Percentiles rank a stretch among this genome's conserved stretches.
These are phyloP conservation scores for Orientallactaga sibirica DNA, from an alignment of 2,797 vertebrate species.

Conservation along the genomic window DNA sequence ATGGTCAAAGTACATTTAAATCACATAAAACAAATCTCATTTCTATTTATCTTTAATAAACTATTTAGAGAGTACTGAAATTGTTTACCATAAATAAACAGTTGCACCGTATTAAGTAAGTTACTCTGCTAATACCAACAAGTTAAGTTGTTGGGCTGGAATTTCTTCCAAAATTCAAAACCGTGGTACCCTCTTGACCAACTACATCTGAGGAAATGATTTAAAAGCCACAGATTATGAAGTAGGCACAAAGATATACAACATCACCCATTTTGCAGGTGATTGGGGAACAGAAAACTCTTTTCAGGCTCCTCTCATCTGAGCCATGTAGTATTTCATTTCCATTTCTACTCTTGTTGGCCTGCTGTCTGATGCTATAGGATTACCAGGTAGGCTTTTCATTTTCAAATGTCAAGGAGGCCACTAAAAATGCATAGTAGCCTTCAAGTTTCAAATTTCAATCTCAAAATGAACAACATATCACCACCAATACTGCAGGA, in stretches of 20 bases:
- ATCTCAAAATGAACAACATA: neutral
- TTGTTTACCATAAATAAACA: neutral
- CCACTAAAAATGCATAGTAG: neutral
- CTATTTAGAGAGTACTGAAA: neutral
- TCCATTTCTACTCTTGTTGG: neutral
- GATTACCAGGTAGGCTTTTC: neutral
- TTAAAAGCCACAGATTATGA: neutral
- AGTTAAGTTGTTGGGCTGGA: neutral
- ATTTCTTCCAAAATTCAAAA: neutral
- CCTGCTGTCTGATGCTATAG: fast-evolving
- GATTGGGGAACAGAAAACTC: neutral
- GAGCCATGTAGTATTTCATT: neutral
- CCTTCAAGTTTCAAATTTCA: neutral
- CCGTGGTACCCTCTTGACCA: too few relatives aligned
- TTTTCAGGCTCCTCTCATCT: neutral
- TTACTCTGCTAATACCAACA: neutral
- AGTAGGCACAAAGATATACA: neutral
- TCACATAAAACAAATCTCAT: neutral
- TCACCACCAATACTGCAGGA: fast-evolving
- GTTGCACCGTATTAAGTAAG: neutral
- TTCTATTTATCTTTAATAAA: neutral
- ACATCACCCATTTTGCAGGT: neutral
- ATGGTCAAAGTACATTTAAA: too few relatives aligned
- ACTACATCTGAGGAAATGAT: neutral
- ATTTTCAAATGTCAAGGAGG: neutral